These are phyloP conservation scores for Oncorhynchus kisutch DNA, from an alignment of 2,113 vertebrate genomes.

Conservation along the genomic window DNA sequence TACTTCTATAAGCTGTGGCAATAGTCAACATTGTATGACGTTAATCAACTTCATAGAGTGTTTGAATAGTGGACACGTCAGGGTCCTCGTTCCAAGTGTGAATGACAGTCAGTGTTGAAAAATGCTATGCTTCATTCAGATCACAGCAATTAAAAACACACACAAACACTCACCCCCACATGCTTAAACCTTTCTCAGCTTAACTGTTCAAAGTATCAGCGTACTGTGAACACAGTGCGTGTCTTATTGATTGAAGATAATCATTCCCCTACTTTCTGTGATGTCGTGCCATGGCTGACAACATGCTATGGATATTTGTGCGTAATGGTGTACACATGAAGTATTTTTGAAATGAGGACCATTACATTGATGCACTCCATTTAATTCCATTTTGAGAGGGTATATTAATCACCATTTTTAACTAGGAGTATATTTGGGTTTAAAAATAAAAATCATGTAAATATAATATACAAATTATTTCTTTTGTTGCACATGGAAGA, in stretches of 20 bases:
- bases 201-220: conserved; percentile 4
- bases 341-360: not conserved
- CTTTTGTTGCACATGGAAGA: not conserved
- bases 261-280: not conserved
- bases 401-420: not conserved
- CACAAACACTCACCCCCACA: not conserved
- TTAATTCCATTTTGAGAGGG: not conserved
- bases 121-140: not conserved
- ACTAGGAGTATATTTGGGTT: not conserved
- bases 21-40: not conserved
- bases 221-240: not conserved
- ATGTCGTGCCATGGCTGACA: too few species aligned
- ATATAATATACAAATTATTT: not conserved
- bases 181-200: not conserved
- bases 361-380: not conserved
- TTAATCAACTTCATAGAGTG: not conserved
- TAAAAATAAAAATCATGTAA: not conserved
- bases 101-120: not conserved
- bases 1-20: not conserved
- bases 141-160: conserved; percentile 2
- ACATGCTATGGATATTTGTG: not conserved
- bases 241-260: not conserved
- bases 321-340: not conserved
- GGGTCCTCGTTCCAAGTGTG: not conserved
- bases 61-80: not conserved